Percentiles rank a stretch among this genome's conserved stretches.
phyloP scores from a whole-genome alignment of 2,113 vertebrate genomes.

The Epinephelus fuscoguttatus region DNA sequence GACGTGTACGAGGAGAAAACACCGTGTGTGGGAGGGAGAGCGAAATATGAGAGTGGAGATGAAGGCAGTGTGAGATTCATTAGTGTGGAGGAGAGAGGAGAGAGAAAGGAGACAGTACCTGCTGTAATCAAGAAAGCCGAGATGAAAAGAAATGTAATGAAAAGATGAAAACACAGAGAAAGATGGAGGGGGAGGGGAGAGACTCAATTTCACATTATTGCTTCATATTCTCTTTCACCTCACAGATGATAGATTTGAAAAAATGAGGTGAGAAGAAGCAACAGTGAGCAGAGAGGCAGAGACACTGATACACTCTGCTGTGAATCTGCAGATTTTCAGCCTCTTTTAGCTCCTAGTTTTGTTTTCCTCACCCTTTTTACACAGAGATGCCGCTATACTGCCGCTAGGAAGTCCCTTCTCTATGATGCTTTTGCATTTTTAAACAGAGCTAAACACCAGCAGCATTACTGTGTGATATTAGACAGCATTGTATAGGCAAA shows the following conservation, averaged over 20 bases:
- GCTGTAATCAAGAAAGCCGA: not conserved
- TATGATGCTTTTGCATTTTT: too few species aligned
- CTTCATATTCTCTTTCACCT: not conserved
- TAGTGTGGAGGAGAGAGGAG: slow-evolving; percentile 14
- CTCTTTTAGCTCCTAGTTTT: too few species aligned
- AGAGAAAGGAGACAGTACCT: slow-evolving; percentile 2
- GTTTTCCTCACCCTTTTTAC: too few species aligned
- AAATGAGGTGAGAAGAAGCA: not conserved
- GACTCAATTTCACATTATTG: not conserved
- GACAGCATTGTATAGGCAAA: too few species aligned
- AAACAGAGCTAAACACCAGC: too few species aligned
- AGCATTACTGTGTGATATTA: too few species aligned
- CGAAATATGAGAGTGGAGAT: not conserved
- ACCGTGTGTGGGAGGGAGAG: not conserved
- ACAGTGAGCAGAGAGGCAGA: not conserved
- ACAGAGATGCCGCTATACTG: too few species aligned
- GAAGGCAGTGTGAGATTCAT: slow-evolving; percentile 18
- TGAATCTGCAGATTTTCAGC: too few species aligned
- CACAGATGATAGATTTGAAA: not conserved
- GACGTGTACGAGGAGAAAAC: not conserved
- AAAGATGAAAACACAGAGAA: not conserved
- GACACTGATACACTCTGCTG: too few species aligned
- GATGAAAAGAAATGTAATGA: not conserved
- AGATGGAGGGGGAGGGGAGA: too few species aligned
- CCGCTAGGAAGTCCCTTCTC: too few species aligned